These are phyloP conservation scores for Oscheius sp. DNA, from an alignment of 1,140 invertebrate genomes.

Conservation along the genomic window DNA sequence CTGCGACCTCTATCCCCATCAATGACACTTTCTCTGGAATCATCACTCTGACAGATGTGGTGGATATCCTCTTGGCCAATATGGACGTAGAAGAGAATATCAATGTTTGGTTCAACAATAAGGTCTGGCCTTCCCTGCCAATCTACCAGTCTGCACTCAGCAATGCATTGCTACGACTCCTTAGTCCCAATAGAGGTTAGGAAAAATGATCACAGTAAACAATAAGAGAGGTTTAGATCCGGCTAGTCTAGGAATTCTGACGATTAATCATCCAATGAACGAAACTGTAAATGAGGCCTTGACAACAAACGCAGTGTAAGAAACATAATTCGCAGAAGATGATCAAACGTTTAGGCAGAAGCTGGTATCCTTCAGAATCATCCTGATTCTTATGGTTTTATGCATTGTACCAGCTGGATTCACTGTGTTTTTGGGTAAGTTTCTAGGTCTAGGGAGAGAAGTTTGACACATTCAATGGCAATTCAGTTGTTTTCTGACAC, in stretches of 20 bases:
- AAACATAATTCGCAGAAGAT: background rate
- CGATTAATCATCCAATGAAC: slow-evolving; percentile 71
- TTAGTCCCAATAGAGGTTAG: background rate
- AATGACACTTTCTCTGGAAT: slow-evolving; percentile 32
- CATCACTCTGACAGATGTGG: slow-evolving; percentile 32
- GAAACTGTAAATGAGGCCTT: slow-evolving; percentile 60
- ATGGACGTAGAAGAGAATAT: slow-evolving; percentile 37
- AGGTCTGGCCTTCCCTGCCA: slow-evolving; percentile 75
- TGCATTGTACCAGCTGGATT: slow-evolving; percentile 72
- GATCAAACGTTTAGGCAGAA: slow-evolving; percentile 42
- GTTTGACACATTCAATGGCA: no score
- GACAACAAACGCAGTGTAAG: background rate
- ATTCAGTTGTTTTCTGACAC: no score
- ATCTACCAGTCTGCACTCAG: slow-evolving; percentile 75
- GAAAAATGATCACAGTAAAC: background rate
- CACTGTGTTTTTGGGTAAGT: slow-evolving; percentile 66
- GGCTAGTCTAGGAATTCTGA: slow-evolving; percentile 66
- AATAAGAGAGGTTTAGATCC: slow-evolving; percentile 24
- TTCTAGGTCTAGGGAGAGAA: no score
- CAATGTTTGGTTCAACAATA: slow-evolving; percentile 81
- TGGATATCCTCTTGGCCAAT: slow-evolving; percentile 34
- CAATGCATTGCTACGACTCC: slow-evolving; percentile 66
- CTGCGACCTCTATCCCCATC: background rate
- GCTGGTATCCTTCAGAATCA: slow-evolving; percentile 44
- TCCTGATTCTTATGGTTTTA: slow-evolving; percentile 65